These are phyloP conservation scores for Chaenocephalus aceratus DNA, from an alignment of 2,113 vertebrate species.

Conservation along the genomic window DNA sequence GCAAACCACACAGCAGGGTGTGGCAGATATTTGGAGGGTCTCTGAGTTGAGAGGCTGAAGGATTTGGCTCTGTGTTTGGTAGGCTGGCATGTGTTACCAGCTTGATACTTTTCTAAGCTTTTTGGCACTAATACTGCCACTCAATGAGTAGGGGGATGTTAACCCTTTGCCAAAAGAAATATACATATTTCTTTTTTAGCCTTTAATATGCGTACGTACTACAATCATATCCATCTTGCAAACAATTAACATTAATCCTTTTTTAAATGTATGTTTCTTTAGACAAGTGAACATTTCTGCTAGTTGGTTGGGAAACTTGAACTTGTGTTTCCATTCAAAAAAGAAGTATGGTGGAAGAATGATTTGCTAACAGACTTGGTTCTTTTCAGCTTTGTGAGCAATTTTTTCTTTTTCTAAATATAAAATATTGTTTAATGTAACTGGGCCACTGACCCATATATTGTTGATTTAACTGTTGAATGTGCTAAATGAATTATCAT, in stretches of 20 bases:
- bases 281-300: background rate
- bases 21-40: constrained; percentile 26
- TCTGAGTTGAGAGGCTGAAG: constrained; percentile 28
- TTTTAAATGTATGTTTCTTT: background rate
- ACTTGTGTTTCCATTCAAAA: constrained; percentile 2
- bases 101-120: constrained; percentile 20
- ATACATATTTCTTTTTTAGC: constrained; percentile 7
- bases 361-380: background rate
- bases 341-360: background rate
- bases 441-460: constrained; percentile 10
- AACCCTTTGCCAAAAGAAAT: constrained; percentile 17
- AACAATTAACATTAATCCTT: background rate
- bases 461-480: background rate
- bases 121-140: background rate
- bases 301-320: constrained; percentile 1
- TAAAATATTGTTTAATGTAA: constrained; percentile 1
- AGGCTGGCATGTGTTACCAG: constrained; percentile 21
- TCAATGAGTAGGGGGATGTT: background rate
- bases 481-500: background rate
- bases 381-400: constrained; percentile 17
- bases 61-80: constrained; percentile 24
- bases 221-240: background rate
- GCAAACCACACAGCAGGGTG: constrained; percentile 34
- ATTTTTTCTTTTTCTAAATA: constrained; percentile 10
- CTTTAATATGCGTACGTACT: background rate